phyloP scores from a whole-genome alignment of 2,888 invertebrate genomes.

The Lasiommata megera region DNA sequence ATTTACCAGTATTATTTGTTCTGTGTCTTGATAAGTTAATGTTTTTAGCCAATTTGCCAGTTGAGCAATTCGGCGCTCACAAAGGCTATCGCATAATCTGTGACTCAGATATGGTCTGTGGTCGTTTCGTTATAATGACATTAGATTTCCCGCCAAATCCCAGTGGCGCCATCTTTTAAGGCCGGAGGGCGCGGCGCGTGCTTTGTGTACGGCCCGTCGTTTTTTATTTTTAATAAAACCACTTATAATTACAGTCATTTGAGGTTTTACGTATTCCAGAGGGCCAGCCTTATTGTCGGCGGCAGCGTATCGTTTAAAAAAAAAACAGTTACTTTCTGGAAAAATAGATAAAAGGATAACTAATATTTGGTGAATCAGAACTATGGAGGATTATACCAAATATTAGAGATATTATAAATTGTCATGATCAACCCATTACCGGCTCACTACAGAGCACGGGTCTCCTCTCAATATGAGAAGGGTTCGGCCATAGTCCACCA shows the following conservation, averaged over 20 bases:
- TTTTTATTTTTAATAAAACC: conserved; percentile 61
- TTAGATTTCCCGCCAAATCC: conserved; percentile 37
- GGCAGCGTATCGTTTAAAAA: conserved; percentile 43
- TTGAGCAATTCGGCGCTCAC: too few relatives aligned
- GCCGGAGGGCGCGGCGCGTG: conserved; percentile 62
- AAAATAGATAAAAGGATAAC: conserved; percentile 17
- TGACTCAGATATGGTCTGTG: neutral
- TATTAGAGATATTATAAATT: too few relatives aligned
- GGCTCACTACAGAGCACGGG: too few relatives aligned
- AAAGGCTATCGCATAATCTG: too few relatives aligned
- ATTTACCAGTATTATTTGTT: too few relatives aligned
- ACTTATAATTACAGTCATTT: conserved; percentile 70
- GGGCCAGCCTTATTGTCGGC: conserved; percentile 62
- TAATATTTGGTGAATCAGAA: neutral
- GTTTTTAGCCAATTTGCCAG: too few relatives aligned
- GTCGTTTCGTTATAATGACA: conserved; percentile 17
- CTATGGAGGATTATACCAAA: too few relatives aligned
- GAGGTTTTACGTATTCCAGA: conserved; percentile 67
- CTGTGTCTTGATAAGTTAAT: too few relatives aligned
- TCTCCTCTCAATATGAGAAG: too few relatives aligned
- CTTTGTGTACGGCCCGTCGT: conserved; percentile 53
- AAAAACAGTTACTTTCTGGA: conserved; percentile 15
- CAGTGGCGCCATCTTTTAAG: conserved; percentile 49
- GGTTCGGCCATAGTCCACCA: too few relatives aligned
- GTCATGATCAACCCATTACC: too few relatives aligned